Conservation (phyloP, 1,140 invertebrate species). For the Caerostris extrusa region DNA sequence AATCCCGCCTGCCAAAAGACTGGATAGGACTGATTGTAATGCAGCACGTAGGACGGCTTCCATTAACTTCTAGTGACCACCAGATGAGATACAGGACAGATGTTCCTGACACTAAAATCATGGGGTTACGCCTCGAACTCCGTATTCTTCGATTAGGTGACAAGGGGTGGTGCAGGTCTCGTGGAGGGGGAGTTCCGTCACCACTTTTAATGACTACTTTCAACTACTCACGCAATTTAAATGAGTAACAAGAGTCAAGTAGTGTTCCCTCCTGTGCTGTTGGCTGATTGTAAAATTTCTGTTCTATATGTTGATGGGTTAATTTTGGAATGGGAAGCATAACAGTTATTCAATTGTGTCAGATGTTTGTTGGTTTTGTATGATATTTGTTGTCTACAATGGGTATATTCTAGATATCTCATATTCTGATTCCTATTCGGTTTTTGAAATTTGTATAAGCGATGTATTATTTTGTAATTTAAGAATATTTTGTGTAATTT, state of each 20-base stretch:
- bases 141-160: conserved; percentile 60
- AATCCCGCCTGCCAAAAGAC: conserved; percentile 34
- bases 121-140: conserved; percentile 45
- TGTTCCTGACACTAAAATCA: conserved; percentile 64
- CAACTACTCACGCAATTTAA: conserved; percentile 33
- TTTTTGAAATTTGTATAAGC: no score
- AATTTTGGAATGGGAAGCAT: conserved; percentile 19
- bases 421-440: no score
- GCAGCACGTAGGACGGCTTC: conserved; percentile 63
- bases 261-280: neutral
- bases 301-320: neutral
- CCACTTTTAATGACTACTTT: conserved; percentile 59
- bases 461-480: no score
- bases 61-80: conserved; percentile 73
- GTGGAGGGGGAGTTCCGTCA: neutral
- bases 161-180: neutral
- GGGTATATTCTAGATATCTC: no score
- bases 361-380: no score
- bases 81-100: conserved; percentile 71
- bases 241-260: neutral
- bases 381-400: no score
- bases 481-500: no score
- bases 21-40: conserved; percentile 56
- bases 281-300: conserved; percentile 1
- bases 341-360: no score